A percentile compares a stretch with the other conserved stretches of the same genome.
Conservation (phyloP, 1,140 invertebrate species). For the Papilio polytes region DNA sequence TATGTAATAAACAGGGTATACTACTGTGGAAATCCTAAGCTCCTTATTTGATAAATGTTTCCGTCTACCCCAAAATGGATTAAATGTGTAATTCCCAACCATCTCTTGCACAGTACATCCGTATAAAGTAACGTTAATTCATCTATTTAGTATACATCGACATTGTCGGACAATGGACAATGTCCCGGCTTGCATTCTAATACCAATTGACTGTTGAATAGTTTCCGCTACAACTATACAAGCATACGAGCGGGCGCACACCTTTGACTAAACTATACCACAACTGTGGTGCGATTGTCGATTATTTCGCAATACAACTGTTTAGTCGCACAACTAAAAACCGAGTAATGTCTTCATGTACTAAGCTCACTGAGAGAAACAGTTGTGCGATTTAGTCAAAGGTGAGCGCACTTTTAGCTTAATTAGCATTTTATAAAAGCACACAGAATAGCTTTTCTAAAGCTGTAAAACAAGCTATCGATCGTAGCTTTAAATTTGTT, state of each 20-base stretch:
- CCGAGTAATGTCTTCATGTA: too few species aligned
- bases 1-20: too few species aligned
- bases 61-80: not conserved
- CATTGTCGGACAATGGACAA: not conserved
- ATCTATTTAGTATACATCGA: conserved; percentile 7
- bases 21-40: not conserved
- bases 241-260: not conserved
- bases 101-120: not conserved
- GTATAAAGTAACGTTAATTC: not conserved
- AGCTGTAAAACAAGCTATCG: not conserved
- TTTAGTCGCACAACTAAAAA: too few species aligned
- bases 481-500: conserved; percentile 3
- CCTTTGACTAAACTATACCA: too few species aligned
- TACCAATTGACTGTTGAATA: conserved; percentile 8
- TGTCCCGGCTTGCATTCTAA: conserved; percentile 12
- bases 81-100: not conserved
- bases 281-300: too few species aligned
- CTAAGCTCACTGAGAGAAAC: too few species aligned
- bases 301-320: too few species aligned
- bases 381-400: too few species aligned
- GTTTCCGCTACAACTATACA: not conserved
- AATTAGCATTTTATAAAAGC: not conserved
- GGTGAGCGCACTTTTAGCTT: not conserved
- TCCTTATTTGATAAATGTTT: too few species aligned
- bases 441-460: not conserved